Evolutionary conservation across 2,113 vertebrate species (phyloP).

Genomic region (Verasper variegatus): DNA sequence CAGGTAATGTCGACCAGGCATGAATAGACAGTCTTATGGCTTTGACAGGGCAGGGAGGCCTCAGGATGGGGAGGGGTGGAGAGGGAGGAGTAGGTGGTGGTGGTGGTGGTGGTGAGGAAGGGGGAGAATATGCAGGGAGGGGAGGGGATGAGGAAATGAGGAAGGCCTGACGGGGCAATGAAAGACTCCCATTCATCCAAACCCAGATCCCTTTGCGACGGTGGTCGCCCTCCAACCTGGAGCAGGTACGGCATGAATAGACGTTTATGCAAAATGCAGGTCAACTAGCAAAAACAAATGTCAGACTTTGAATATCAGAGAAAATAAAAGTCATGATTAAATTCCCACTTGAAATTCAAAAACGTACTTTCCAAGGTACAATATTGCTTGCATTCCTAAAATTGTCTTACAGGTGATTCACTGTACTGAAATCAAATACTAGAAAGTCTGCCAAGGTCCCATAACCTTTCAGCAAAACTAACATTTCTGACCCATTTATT

Average conservation of each 20-base stretch:
- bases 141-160: constrained; percentile 63
- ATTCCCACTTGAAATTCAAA: background rate
- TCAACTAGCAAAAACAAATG: constrained; percentile 42
- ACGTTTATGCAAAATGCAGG: constrained; percentile 66
- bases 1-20: constrained; percentile 67
- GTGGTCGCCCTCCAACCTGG: constrained; percentile 62
- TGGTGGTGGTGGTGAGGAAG: constrained; percentile 40
- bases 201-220: constrained; percentile 53
- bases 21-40: constrained; percentile 78
- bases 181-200: constrained; percentile 81
- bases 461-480: background rate
- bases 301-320: background rate
- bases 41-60: constrained; percentile 56
- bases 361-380: background rate
- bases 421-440: background rate
- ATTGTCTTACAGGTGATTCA: background rate
- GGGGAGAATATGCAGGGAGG: constrained; percentile 42
- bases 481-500: constrained; percentile 7
- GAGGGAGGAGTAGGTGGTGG: constrained; percentile 50
- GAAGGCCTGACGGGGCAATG: constrained; percentile 65
- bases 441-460: background rate
- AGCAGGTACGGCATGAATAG: constrained; percentile 73
- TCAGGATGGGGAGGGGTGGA: constrained; percentile 44
- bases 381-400: background rate
- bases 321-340: background rate